Conservation (phyloP, 30 jellyfish, hydroid and myxozoan genomes). For the Euphysa ruthae region DNA sequence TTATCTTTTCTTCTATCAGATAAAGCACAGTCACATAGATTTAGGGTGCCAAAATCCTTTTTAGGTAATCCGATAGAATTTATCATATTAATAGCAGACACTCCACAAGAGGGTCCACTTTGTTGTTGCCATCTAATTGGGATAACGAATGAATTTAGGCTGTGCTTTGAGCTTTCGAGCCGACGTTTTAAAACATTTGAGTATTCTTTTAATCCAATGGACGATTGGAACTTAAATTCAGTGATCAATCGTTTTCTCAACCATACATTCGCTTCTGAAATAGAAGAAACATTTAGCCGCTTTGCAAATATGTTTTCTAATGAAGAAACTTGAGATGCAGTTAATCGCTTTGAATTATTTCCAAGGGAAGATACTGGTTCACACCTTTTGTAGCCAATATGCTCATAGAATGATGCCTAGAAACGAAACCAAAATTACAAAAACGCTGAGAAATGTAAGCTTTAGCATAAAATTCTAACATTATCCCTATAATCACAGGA, state of each 20-base stretch:
- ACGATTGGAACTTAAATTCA: neutral
- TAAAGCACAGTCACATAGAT: neutral
- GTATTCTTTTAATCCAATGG: neutral
- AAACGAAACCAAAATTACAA: too few relatives aligned
- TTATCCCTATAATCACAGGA: too few relatives aligned
- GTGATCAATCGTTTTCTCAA: conserved; percentile 19
- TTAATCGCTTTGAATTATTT: conserved; percentile 6
- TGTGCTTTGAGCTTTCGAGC: neutral
- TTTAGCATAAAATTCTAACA: too few relatives aligned
- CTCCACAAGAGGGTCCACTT: conserved; percentile 42
- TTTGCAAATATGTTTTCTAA: conserved; percentile 29
- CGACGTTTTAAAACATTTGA: neutral
- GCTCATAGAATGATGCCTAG: conserved; percentile 33
- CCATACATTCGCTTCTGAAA: conserved; percentile 8
- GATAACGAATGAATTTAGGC: neutral
- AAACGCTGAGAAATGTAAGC: too few relatives aligned
- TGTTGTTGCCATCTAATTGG: conserved; percentile 39
- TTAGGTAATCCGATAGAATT: neutral
- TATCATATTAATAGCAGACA: conserved; percentile 29
- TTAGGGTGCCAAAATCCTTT: neutral
- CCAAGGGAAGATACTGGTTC: conserved; percentile 32
- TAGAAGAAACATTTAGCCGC: conserved; percentile 6
- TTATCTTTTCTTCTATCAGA: neutral
- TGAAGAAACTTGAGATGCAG: conserved; percentile 26
- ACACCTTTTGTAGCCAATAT: conserved; percentile 38